Evolutionary conservation across 2,888 invertebrate species (phyloP), one percentile per base, ranked within the genome.

Genomic region (Melangyna quadrimaculata): DNA sequence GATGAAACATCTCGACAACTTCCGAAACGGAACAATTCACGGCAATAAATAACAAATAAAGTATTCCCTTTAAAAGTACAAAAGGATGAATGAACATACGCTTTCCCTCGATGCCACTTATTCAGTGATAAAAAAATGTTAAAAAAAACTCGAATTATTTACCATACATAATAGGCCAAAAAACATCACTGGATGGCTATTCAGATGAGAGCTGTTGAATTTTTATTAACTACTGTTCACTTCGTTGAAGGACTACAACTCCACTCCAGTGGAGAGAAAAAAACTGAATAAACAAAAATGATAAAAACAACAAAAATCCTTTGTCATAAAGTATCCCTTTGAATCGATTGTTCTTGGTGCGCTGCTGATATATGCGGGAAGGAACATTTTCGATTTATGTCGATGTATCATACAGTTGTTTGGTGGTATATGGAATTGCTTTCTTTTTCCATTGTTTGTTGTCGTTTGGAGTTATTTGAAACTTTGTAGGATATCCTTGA

Each of bases 401-500:
- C 81, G 61, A 48, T 77, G 27, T 63, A 43, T 43, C n/a, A 43
- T 63, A 57, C 67, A 61, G 72, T 65, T 77, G 51, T 81, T 86
- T 73, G 69, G 72, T 81, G 77, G 78, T 86, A 43, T 70, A 81
- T 81, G 78, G 51, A 78, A 86, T 73, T 86, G 86, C 78, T 86
- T 86, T 86, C 86, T 81, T 81, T 77, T 81, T 78, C 86, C 86
- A 77, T 55, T 78, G 86, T 86, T 81, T 86, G 73, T 77, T 86
- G 77, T 81, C 81, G 29, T 86, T 86, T 70, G 55, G 86, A 86
- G 86, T 73, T 81, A 86, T 86, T 81, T 86, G 86, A 86, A 86
- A 86, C 86, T 90, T 88, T 89, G 88, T 88, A 91, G 91, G 91
- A 91, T 91, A 91, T 91, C 91, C 91, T 91, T 91, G 90, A 91